These are phyloP conservation scores for Agonopterix heracliana DNA, from an alignment of 2,888 invertebrate species.

Conservation along the genomic window DNA sequence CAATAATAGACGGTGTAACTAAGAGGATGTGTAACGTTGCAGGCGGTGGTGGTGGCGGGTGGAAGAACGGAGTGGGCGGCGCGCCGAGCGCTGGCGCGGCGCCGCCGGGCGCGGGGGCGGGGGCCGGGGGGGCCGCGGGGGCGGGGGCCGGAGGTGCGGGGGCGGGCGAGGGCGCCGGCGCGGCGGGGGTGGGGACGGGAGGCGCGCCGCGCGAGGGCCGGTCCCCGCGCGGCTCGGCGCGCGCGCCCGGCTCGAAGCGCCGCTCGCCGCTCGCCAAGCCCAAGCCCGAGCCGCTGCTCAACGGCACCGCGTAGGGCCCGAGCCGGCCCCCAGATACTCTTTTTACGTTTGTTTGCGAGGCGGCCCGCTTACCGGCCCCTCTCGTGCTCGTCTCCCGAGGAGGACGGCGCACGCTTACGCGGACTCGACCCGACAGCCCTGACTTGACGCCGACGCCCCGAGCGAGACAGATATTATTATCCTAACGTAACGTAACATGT, in stretches of 20 bases:
- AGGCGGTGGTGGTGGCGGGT: constrained; percentile 46
- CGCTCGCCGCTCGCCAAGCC: constrained; percentile 68
- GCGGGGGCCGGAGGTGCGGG: constrained; percentile 28
- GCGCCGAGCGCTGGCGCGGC: constrained; percentile 37
- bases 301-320: constrained; percentile 76
- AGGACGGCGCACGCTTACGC: not conserved
- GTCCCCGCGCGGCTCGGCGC: constrained; percentile 33
- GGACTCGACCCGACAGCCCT: constrained; percentile 10
- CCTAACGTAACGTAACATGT: constrained; percentile 34
- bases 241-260: constrained; percentile 29
- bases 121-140: constrained; percentile 14
- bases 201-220: constrained; percentile 21
- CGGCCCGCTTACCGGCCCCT: constrained; percentile 7
- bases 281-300: constrained; percentile 78
- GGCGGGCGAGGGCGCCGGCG: constrained; percentile 26
- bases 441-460: constrained; percentile 12
- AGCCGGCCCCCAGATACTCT: not conserved
- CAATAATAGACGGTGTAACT: too few relatives aligned
- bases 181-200: constrained; percentile 29
- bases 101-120: constrained; percentile 12
- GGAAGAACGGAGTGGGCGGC: constrained; percentile 58
- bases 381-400: not conserved
- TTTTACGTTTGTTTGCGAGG: constrained; percentile 8
- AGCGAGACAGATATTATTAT: constrained; percentile 18
- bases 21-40: too few relatives aligned